These are phyloP conservation scores for Icerya purchasi DNA, from an alignment of 2,888 invertebrate species.

Conservation along the genomic window DNA sequence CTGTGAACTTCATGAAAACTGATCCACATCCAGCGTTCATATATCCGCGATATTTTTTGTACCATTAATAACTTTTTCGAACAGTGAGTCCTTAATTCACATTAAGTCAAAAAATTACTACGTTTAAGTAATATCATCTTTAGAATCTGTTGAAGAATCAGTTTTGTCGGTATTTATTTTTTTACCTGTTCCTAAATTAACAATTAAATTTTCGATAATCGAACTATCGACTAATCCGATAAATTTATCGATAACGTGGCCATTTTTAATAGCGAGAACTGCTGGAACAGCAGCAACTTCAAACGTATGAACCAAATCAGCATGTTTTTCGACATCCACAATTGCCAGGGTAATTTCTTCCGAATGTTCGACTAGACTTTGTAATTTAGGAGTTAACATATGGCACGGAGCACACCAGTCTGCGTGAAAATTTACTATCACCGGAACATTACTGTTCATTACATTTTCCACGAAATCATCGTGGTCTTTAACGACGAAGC, in stretches of 20 bases:
- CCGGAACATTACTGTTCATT: slow-evolving; percentile 61
- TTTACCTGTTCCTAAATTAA: slow-evolving; percentile 33
- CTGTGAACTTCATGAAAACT: too few species aligned
- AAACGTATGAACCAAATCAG: slow-evolving; percentile 59
- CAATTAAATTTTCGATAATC: slow-evolving; percentile 57
- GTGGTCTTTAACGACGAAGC: slow-evolving; percentile 18
- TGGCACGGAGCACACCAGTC: slow-evolving; percentile 83
- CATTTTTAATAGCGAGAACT: slow-evolving; percentile 50
- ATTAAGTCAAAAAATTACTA: too few species aligned
- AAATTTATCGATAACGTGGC: slow-evolving; percentile 65
- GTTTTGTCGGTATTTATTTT: too few species aligned
- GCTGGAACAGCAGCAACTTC: slow-evolving; percentile 23
- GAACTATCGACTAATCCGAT: slow-evolving; percentile 63
- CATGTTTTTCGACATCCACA: slow-evolving; percentile 60
- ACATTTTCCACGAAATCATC: slow-evolving; percentile 19
- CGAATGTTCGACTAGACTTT: slow-evolving; percentile 49
- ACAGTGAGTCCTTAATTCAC: too few species aligned
- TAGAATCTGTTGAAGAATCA: too few species aligned
- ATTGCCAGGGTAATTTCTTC: slow-evolving; percentile 53
- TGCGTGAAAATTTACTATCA: slow-evolving; percentile 78
- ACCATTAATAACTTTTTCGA: too few species aligned
- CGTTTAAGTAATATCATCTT: too few species aligned
- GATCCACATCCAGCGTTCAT: too few species aligned
- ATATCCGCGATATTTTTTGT: too few species aligned
- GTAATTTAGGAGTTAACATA: slow-evolving; percentile 61